phyloP scores from a whole-genome alignment of 2,888 invertebrate species.

The Marasmarcha lunaedactyla region DNA sequence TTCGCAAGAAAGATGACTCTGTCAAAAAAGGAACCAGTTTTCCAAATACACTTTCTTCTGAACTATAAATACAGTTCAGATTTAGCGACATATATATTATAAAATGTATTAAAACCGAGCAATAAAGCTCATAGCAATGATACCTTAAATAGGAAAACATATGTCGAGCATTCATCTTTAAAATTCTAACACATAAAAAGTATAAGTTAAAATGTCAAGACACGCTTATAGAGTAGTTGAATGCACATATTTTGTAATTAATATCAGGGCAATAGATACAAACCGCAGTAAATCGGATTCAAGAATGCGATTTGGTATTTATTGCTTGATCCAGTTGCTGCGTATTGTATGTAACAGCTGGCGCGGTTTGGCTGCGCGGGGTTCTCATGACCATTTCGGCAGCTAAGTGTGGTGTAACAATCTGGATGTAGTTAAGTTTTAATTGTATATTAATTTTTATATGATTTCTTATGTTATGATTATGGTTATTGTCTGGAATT shows the following conservation, averaged over 20 bases:
- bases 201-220: neutral
- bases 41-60: neutral
- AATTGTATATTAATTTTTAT: too few relatives aligned
- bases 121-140: neutral
- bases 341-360: conserved; percentile 36
- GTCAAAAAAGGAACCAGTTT: conserved; percentile 7
- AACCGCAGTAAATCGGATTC: conserved; percentile 33
- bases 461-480: too few relatives aligned
- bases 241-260: conserved; percentile 28
- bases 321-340: conserved; percentile 41
- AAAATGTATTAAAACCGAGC: too few relatives aligned
- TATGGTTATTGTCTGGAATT: too few relatives aligned
- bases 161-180: conserved; percentile 1
- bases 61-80: too few relatives aligned
- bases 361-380: conserved; percentile 18
- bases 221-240: neutral
- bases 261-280: conserved; percentile 27
- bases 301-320: conserved; percentile 53
- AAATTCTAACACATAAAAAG: conserved; percentile 1
- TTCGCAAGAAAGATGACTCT: conserved; percentile 1
- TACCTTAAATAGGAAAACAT: neutral
- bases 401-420: too few relatives aligned
- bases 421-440: too few relatives aligned
- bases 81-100: too few relatives aligned
- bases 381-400: conserved; percentile 31